Evolutionary conservation across 2,888 invertebrate genomes (phyloP).

Genomic region (Lasius platythorax): DNA sequence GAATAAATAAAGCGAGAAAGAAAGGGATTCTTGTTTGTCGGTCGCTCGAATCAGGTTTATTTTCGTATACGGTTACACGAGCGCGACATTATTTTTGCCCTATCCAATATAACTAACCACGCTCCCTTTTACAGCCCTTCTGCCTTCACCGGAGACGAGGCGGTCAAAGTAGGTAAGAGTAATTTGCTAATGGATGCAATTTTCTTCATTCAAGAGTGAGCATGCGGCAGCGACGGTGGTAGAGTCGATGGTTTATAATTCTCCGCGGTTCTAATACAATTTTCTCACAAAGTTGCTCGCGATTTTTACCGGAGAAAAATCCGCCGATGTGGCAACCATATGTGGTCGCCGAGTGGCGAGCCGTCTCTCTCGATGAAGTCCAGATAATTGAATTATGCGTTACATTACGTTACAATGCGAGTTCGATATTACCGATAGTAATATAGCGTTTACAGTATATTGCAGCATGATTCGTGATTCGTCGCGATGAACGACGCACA

Average conservation of each 20-base stretch:
- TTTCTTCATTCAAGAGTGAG: conserved; percentile 56
- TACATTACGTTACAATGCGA: conserved; percentile 29
- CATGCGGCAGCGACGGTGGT: neutral
- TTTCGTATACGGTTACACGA: conserved; percentile 9
- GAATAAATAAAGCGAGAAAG: conserved; percentile 27
- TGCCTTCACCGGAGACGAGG: conserved; percentile 12
- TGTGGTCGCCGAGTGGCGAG: conserved; percentile 1
- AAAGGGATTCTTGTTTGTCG: conserved; percentile 15
- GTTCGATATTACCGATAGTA: conserved; percentile 46
- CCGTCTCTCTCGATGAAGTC: neutral
- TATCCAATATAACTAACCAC: conserved; percentile 64
- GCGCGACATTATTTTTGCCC: conserved; percentile 47
- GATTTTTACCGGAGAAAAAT: conserved; percentile 51
- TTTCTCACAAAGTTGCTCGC: conserved; percentile 47
- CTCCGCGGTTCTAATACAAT: conserved; percentile 56
- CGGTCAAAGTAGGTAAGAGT: conserved; percentile 62
- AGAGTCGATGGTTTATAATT: conserved; percentile 44
- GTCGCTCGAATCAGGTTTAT: conserved; percentile 29
- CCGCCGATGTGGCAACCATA: no score
- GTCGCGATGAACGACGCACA: conserved; percentile 17
- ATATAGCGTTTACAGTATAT: neutral
- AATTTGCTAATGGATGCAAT: conserved; percentile 75
- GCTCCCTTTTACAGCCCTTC: conserved; percentile 49
- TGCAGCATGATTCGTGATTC: conserved; percentile 16
- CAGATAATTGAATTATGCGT: conserved; percentile 52